These are phyloP conservation scores for Enteromius viviparus DNA, from an alignment of 2,797 vertebrate genomes.

Conservation along the genomic window DNA sequence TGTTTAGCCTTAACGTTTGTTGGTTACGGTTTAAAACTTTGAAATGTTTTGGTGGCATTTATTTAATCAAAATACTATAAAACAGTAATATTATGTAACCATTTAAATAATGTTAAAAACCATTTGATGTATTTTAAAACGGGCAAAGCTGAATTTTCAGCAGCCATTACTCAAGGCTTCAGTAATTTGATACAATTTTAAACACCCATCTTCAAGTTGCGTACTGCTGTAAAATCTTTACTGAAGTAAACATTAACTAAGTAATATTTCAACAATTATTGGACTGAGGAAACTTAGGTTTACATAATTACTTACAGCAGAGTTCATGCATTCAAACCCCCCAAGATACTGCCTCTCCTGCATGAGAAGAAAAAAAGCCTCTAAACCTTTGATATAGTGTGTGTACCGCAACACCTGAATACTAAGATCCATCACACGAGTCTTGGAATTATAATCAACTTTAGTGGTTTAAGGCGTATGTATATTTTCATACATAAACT, in stretches of 20 bases:
- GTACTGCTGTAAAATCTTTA: no score
- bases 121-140: not conserved
- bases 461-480: constrained; percentile 56
- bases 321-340: not conserved
- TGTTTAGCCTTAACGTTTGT: not conserved
- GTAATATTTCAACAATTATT: not conserved
- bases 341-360: no score
- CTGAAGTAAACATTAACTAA: no score
- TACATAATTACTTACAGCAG: not conserved
- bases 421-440: not conserved
- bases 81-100: not conserved
- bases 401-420: not conserved
- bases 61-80: not conserved
- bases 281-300: not conserved
- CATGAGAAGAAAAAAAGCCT: no score
- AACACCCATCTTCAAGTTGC: no score
- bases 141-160: not conserved
- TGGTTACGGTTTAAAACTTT: not conserved
- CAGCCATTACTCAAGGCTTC: not conserved
- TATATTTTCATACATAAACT: constrained; percentile 46
- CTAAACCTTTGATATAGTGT: not conserved
- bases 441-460: constrained; percentile 29
- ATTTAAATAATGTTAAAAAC: not conserved
- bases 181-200: no score
- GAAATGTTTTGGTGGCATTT: not conserved